A percentile compares a stretch with the other conserved stretches of the same genome.
These are phyloP conservation scores for Aurelia sp. DNA, from an alignment of 30 jellyfish, hydroid and myxozoan genomes.

Conservation along the genomic window DNA sequence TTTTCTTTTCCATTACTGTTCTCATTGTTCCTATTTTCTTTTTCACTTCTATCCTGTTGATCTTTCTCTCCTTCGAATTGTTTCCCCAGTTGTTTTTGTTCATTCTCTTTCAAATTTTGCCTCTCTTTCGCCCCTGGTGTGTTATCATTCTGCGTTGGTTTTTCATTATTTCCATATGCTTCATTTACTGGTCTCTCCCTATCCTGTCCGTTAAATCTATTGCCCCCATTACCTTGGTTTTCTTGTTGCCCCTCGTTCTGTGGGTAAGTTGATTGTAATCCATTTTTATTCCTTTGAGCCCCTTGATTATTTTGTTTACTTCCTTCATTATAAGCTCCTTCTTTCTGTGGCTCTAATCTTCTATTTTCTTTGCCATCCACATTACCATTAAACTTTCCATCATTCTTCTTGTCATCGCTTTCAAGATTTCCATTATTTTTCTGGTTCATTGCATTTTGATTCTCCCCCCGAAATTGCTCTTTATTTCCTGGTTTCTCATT, in stretches of 20 bases:
- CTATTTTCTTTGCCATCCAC: background rate
- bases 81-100: constrained; percentile 1
- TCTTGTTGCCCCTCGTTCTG: background rate
- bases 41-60: background rate
- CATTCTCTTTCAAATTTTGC: background rate
- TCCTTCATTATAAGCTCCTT: no score
- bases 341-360: no score
- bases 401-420: background rate
- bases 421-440: background rate
- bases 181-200: constrained; percentile 5
- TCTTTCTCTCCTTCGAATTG: no score
- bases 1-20: background rate
- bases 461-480: background rate
- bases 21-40: background rate
- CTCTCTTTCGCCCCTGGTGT: background rate
- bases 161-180: background rate
- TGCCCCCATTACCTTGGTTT: background rate
- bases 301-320: no score
- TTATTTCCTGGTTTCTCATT: background rate
- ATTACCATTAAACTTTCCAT: background rate
- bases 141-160: constrained; percentile 2
- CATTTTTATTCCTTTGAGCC: no score
- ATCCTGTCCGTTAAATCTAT: background rate
- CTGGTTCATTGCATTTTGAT: background rate
- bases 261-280: no score